These are phyloP conservation scores for Megalopta genalis DNA, from an alignment of 1,140 invertebrate species.

Conservation along the genomic window DNA sequence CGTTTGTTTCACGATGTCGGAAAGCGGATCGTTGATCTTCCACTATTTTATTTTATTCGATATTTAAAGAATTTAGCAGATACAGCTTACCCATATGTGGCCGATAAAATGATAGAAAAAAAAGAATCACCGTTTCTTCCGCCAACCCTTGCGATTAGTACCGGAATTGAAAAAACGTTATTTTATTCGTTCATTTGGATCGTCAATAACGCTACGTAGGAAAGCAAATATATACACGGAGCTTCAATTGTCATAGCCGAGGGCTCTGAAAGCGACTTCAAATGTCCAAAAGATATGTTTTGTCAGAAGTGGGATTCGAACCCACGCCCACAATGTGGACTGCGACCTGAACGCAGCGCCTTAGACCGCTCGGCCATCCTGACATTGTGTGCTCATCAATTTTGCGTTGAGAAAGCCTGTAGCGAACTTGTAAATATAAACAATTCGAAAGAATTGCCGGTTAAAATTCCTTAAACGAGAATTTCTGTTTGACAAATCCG, in stretches of 20 bases:
- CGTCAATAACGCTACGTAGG: neutral
- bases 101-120: neutral
- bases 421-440: neutral
- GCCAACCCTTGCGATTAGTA: too few relatives aligned
- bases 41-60: neutral
- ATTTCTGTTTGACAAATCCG: neutral
- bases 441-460: neutral
- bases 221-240: neutral
- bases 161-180: too few relatives aligned
- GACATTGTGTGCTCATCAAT: constrained; percentile 73
- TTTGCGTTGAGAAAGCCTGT: neutral
- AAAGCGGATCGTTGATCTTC: neutral
- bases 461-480: neutral
- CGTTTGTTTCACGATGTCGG: neutral
- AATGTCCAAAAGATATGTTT: constrained; percentile 67
- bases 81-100: accelerated
- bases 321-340: constrained; percentile 93
- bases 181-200: neutral
- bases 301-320: constrained; percentile 94
- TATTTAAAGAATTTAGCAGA: neutral
- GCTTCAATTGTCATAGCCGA: neutral
- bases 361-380: constrained; percentile 95
- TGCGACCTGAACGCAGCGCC: constrained; percentile 96
- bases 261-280: neutral
- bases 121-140: neutral